A percentile compares a stretch with the other conserved stretches of the same genome.
Conservation (phyloP, 2,113 vertebrate species). For the Aphyosemion australe region DNA sequence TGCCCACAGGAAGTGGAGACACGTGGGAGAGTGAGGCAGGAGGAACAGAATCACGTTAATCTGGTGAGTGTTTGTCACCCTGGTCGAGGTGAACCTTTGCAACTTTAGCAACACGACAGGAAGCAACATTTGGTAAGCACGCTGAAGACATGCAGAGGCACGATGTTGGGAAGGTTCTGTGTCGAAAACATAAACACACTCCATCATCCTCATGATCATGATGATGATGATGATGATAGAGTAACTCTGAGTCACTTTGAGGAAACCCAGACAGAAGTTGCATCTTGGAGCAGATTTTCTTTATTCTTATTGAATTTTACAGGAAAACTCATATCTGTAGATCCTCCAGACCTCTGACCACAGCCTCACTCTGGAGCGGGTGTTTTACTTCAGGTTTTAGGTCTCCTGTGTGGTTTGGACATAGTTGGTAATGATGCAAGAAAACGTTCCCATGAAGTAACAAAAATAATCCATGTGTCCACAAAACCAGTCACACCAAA, state of each 20-base stretch:
- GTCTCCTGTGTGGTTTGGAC: background rate
- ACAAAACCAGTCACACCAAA: background rate
- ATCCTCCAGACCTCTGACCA: background rate
- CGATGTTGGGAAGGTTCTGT: background rate
- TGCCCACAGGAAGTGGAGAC: background rate
- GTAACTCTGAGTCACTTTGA: too few relatives aligned
- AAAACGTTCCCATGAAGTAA: background rate
- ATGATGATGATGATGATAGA: background rate
- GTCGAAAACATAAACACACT: too few relatives aligned
- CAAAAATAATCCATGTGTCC: background rate
- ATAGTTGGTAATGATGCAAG: background rate
- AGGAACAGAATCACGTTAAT: slow-evolving; percentile 14
- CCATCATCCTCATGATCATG: background rate
- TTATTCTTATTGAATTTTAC: too few relatives aligned
- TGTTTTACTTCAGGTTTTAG: background rate
- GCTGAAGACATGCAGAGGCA: background rate
- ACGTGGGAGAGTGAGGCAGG: slow-evolving; percentile 1
- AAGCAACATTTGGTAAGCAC: background rate
- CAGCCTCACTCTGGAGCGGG: background rate
- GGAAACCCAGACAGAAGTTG: too few relatives aligned
- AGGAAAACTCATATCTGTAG: too few relatives aligned
- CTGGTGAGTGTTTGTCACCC: background rate
- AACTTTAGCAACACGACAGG: slow-evolving; percentile 15
- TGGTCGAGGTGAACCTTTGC: background rate
- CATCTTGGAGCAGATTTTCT: too few relatives aligned